Base-by-base conservation (phyloP, 1,140 invertebrate species). In the Eueides isabella region DNA sequence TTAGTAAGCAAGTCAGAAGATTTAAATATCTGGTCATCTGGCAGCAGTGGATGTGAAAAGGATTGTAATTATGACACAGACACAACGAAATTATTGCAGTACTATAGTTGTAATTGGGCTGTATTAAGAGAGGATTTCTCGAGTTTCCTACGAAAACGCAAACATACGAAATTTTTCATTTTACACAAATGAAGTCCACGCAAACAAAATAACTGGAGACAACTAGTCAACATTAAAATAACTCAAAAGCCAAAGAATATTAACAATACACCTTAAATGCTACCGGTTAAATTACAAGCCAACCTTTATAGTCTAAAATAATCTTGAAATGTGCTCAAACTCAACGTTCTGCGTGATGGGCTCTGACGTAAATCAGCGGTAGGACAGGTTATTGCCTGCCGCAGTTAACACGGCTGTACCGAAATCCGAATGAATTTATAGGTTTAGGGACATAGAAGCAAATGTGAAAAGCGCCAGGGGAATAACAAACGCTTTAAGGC, bases 381-480 rank as follows among this genome's bases (percentile, higher is more conserved):
- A 62, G 44, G 72, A 74, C 72, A 74, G 55, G 72, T 74, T 74
- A 74, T 74, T 68, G 72, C 72, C 72, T 74, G 72, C 33, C 72
- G 72, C 72, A 68, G 72, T 74, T 74, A 74, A 74, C 72, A 68
- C 72, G 72, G 66, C n/a, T 66, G 65, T 74, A 61, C 61, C 35
- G 61, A 73, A 68, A 74, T 67, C 66, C 72, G 72, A 63, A 68
- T 68, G 66, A 74, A 74, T 74, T 74, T 74, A 74, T 74, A 74
- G 66, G 66, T 23, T 44, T 19, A 67, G 66, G 72, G 66, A 63
- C 71, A 62, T 23, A 35, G 72, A 30, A 44, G 62, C 44, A 72
- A 72, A 72, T 71, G 70, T 71, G 70, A 71, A 65, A 61, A 55
- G 64, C 71, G 71, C 33, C 41, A 14, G 5, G 71, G 65, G 71